These are phyloP conservation scores for Drosophila emarginata DNA, from an alignment of 2,888 invertebrate genomes.

Conservation along the genomic window DNA sequence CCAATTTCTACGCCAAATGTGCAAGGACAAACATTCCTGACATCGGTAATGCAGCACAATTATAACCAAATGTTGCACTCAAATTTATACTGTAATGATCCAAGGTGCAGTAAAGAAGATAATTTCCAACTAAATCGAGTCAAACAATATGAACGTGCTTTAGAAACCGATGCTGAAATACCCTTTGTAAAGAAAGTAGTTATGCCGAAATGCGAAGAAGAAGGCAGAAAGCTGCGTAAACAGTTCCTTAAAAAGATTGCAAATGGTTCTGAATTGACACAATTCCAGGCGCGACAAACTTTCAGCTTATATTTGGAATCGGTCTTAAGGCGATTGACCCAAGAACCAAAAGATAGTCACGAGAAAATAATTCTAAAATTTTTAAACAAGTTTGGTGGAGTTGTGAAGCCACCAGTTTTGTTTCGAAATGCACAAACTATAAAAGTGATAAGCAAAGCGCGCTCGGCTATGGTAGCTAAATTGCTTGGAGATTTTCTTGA, in stretches of 20 bases:
- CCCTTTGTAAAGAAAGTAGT: constrained; percentile 79
- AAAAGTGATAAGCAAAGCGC: constrained; percentile 90
- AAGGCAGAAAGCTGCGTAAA: constrained; percentile 77
- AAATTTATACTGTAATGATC: constrained; percentile 87
- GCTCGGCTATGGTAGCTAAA: constrained; percentile 92
- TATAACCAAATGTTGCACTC: constrained; percentile 90
- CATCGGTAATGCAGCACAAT: constrained; percentile 86
- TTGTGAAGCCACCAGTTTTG: constrained; percentile 87
- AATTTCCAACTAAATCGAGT: constrained; percentile 82
- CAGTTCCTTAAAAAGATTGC: constrained; percentile 84
- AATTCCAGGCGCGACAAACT: constrained; percentile 87
- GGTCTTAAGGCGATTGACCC: constrained; percentile 87
- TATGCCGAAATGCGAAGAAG: constrained; percentile 80
- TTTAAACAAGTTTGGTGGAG: constrained; percentile 88
- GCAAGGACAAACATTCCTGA: constrained; percentile 84
- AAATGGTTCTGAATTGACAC: constrained; percentile 86
- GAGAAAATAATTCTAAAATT: constrained; percentile 88
- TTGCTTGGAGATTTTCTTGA: constrained; percentile 91
- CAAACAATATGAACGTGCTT: constrained; percentile 82
- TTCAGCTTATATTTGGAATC: constrained; percentile 90
- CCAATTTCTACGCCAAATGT: constrained; percentile 87
- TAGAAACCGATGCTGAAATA: constrained; percentile 75
- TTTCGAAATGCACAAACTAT: constrained; percentile 84
- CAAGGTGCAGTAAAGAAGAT: constrained; percentile 56
- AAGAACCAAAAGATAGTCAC: constrained; percentile 80